Percentiles rank a stretch among this genome's conserved stretches.
phyloP scores from a whole-genome alignment of 2,888 invertebrate species.

The Ormyrus rosae region DNA sequence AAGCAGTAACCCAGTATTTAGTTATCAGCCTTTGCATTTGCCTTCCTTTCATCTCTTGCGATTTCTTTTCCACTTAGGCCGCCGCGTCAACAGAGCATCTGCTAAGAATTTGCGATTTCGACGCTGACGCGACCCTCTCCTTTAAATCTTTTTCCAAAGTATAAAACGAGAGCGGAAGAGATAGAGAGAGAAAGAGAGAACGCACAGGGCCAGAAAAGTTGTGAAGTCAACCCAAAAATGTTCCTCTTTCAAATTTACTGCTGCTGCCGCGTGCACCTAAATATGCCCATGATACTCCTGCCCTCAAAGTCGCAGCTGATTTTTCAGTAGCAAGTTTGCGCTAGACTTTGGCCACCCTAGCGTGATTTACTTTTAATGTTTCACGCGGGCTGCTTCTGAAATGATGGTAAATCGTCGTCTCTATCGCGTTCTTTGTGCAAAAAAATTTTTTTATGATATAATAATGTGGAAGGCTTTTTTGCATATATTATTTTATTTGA shows the following conservation, averaged over 20 bases:
- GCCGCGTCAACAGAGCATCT: neutral
- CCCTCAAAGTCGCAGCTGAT: neutral
- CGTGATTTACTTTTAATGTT: slow-evolving; percentile 28
- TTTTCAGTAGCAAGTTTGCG: slow-evolving; percentile 15
- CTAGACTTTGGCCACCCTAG: slow-evolving; percentile 10
- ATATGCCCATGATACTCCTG: neutral
- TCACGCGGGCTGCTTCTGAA: neutral
- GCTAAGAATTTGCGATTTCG: slow-evolving; percentile 10
- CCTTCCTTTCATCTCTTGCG: neutral
- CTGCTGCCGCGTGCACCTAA: slow-evolving; percentile 5
- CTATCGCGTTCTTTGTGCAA: too few species aligned
- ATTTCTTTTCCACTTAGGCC: neutral
- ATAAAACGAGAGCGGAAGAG: neutral
- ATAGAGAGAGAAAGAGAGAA: neutral
- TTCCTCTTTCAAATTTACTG: slow-evolving; percentile 45
- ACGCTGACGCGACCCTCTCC: neutral
- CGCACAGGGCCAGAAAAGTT: slow-evolving; percentile 11
- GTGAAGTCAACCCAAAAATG: slow-evolving; percentile 40
- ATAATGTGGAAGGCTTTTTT: too few species aligned
- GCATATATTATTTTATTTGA: too few species aligned
- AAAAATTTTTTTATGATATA: too few species aligned
- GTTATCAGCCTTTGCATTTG: too few species aligned
- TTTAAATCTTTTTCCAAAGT: slow-evolving; percentile 22
- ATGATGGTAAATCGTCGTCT: neutral
- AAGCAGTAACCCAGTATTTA: too few species aligned